Evolutionary conservation across 2,797 vertebrate species (phyloP).

Genomic region (Neosalanx taihuensis): DNA sequence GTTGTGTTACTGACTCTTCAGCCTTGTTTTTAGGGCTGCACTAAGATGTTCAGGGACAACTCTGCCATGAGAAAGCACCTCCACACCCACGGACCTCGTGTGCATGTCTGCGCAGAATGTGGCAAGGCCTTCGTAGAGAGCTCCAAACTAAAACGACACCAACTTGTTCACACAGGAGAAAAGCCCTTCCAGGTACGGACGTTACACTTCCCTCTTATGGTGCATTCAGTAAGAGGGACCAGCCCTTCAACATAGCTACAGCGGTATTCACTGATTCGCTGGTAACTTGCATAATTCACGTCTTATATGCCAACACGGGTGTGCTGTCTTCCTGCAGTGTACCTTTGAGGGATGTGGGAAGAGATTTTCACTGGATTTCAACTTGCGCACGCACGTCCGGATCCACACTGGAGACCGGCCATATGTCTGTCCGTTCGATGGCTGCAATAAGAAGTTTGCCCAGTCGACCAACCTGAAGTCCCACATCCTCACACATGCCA

Average conservation of each 20-base stretch:
- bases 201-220: neutral
- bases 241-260: too few species aligned
- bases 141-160: conserved; percentile 97
- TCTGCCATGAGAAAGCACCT: conserved; percentile 99
- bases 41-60: conserved; percentile 99
- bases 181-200: conserved; percentile 94
- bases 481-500: conserved; percentile 99
- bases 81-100: conserved; percentile 95
- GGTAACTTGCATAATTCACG: conserved; percentile 5
- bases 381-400: conserved; percentile 97
- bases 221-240: neutral
- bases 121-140: conserved; percentile 99
- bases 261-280: neutral
- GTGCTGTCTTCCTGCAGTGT: conserved; percentile 72
- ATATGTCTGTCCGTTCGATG: conserved; percentile 97
- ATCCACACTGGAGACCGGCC: conserved; percentile 99
- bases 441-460: conserved; percentile 99
- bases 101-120: conserved; percentile 98
- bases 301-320: neutral
- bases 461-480: conserved; percentile 99
- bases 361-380: conserved; percentile 99
- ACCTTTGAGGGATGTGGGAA: conserved; percentile 99
- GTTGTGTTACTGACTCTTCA: neutral
- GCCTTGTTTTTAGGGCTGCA: conserved; percentile 86
- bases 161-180: conserved; percentile 98